Base-by-base conservation (phyloP, 2,797 vertebrate genomes). In the Hirundo rustica region DNA sequence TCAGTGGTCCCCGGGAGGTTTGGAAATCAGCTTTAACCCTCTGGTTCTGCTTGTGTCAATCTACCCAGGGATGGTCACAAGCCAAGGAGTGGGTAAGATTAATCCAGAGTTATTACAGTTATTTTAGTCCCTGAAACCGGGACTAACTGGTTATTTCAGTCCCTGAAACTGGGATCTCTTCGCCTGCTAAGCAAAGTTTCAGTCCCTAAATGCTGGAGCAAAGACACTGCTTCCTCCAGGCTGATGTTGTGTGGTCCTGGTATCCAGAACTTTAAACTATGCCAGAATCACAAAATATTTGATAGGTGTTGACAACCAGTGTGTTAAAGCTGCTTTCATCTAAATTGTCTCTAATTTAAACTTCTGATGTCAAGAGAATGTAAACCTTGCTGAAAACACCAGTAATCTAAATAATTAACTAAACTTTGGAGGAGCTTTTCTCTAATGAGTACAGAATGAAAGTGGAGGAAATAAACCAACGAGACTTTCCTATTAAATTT, bases 401-500 rank as follows among this genome's bases (percentile, higher is more conserved):
- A 0, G 29, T 84, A 61, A 64, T 92, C 89, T 90, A 71, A 92
- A 87, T 89, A 85, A 93, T n/a, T 51, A 86, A 57, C 92, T 86
- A 38, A 78, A 87, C 61, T 77, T 88, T 51, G 51, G 53, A 74
- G 62, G 1, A 71, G 50, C 51, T 92, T 78, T 90, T 91, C 92
- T 60, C 73, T 89, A 30, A 72, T 44, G 30, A 91, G 75, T 73
- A 7, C 16, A 66, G 16, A 89, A 88, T 90, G 38, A 58, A 66
- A 72, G 21, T 26, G 30, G 19, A 15, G 10, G 7, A 22, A 27
- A 5, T 15, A 51, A 86, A 50, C 17, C 72, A 50, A 5, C 15
- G 13, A 95, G 85, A 44, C 47, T 85, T 82, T 62, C 48, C n/a
- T 38, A 58, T 73, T 93, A 42, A 68, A 94, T 96, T 92, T 74